phyloP scores from a whole-genome alignment of 2,113 vertebrate genomes.

The Paedocypris sp. region DNA sequence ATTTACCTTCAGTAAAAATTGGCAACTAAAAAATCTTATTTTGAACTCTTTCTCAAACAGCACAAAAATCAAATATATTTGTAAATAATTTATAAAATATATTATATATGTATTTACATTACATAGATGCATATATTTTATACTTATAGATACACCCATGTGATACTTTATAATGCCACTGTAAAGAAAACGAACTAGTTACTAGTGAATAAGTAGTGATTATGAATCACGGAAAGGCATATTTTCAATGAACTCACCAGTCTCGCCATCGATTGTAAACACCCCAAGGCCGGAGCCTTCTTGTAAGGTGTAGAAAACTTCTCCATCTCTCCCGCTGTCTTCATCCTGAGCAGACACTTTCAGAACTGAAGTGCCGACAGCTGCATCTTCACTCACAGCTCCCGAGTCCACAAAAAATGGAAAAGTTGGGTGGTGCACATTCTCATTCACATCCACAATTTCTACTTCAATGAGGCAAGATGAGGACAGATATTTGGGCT shows the following conservation, averaged over 20 bases:
- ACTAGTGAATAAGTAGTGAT: neutral
- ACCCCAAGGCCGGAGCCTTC: conserved; percentile 74
- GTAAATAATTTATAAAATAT: too few relatives aligned
- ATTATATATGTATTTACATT: too few relatives aligned
- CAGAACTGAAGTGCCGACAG: conserved; percentile 64
- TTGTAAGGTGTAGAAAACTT: conserved; percentile 68
- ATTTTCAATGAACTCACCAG: conserved; percentile 52
- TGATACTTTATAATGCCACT: too few relatives aligned
- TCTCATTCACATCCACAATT: conserved; percentile 74
- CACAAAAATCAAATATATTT: too few relatives aligned
- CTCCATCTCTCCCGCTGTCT: conserved; percentile 67
- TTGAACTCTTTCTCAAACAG: too few relatives aligned
- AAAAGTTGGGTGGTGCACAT: conserved; percentile 63
- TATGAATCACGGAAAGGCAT: neutral
- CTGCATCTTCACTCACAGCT: conserved; percentile 66
- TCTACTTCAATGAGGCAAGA: conserved; percentile 66
- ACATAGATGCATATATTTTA: too few relatives aligned
- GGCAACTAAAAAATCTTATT: too few relatives aligned
- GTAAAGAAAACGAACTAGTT: too few relatives aligned
- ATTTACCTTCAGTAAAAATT: too few relatives aligned
- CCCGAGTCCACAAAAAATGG: conserved; percentile 65
- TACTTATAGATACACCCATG: too few relatives aligned
- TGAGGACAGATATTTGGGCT: conserved; percentile 63
- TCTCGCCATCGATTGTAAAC: conserved; percentile 72
- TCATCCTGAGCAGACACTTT: conserved; percentile 67